phyloP scores from a whole-genome alignment of 2,888 invertebrate species.

The Sylvicola fuscatus region DNA sequence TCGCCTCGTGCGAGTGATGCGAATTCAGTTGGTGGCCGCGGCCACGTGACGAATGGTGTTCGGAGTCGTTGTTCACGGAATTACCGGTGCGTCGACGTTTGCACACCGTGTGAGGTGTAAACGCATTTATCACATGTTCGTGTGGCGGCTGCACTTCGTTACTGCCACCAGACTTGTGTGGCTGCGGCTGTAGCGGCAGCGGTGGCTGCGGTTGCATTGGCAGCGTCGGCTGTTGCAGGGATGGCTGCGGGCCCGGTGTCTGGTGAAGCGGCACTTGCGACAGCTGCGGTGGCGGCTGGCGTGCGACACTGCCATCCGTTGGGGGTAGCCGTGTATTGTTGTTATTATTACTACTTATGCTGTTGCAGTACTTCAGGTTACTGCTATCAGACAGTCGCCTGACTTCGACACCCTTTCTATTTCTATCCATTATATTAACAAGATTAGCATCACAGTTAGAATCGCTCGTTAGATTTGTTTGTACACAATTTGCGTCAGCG shows the following conservation, averaged over 20 bases:
- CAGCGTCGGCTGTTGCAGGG: conserved; percentile 13
- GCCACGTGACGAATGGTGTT: conserved; percentile 22
- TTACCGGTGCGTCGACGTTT: conserved; percentile 31
- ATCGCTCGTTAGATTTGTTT: conserved; percentile 13
- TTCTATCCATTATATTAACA: conserved; percentile 16
- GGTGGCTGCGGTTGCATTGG: conserved; percentile 13
- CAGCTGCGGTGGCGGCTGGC: conserved; percentile 9
- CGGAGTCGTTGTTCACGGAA: conserved; percentile 9
- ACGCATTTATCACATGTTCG: conserved; percentile 11
- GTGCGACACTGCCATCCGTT: conserved; percentile 23
- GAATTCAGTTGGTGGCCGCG: conserved; percentile 32
- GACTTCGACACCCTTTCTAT: conserved; percentile 27
- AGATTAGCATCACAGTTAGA: conserved; percentile 26
- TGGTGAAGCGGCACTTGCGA: conserved; percentile 7
- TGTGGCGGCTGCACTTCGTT: neutral
- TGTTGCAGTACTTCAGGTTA: neutral
- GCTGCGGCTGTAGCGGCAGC: neutral
- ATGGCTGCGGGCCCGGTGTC: conserved; percentile 7
- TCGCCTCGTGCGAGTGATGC: conserved; percentile 29
- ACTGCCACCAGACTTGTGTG: neutral
- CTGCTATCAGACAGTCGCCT: conserved; percentile 24
- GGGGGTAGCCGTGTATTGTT: conserved; percentile 27
- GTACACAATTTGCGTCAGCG: conserved; percentile 8
- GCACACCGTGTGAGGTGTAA: conserved; percentile 27
- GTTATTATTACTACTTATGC: conserved; percentile 3